These are phyloP conservation scores for Dolichoris vasculosae DNA, from an alignment of 1,140 invertebrate genomes.

Conservation along the genomic window DNA sequence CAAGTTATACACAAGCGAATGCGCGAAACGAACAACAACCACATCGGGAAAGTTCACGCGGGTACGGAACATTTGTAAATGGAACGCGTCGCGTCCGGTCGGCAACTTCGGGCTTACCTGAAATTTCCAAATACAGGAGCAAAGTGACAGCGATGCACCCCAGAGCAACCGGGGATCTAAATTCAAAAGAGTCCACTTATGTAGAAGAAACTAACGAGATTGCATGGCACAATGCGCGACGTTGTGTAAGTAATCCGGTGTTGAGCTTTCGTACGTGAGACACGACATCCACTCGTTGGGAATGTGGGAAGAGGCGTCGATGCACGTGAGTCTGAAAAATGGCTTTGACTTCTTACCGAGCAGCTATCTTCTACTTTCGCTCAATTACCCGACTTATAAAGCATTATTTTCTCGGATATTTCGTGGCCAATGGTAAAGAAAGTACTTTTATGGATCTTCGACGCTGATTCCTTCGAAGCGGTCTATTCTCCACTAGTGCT, in stretches of 20 bases:
- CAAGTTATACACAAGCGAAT: too few species aligned
- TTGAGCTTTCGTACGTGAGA: not conserved
- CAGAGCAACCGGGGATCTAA: too few species aligned
- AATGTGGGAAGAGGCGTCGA: not conserved
- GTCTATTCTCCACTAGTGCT: not conserved
- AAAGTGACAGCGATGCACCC: not conserved
- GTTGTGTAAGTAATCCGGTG: not conserved
- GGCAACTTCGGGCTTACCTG: too few species aligned
- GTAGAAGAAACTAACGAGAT: not conserved
- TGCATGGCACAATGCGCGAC: not conserved
- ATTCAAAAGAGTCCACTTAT: too few species aligned
- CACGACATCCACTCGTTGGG: not conserved
- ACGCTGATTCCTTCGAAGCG: not conserved
- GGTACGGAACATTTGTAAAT: too few species aligned
- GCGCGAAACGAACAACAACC: too few species aligned
- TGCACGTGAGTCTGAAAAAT: not conserved
- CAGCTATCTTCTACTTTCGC: not conserved
- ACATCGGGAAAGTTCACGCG: too few species aligned
- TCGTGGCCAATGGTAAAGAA: not conserved
- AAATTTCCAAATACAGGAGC: not conserved
- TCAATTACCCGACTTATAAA: not conserved
- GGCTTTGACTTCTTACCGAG: not conserved
- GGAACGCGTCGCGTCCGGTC: too few species aligned
- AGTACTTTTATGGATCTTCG: not conserved
- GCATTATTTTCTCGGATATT: not conserved